Percentiles rank a stretch among this genome's conserved stretches.
Conservation (phyloP, 1,140 invertebrate genomes). For the Drosophila athabasca region DNA sequence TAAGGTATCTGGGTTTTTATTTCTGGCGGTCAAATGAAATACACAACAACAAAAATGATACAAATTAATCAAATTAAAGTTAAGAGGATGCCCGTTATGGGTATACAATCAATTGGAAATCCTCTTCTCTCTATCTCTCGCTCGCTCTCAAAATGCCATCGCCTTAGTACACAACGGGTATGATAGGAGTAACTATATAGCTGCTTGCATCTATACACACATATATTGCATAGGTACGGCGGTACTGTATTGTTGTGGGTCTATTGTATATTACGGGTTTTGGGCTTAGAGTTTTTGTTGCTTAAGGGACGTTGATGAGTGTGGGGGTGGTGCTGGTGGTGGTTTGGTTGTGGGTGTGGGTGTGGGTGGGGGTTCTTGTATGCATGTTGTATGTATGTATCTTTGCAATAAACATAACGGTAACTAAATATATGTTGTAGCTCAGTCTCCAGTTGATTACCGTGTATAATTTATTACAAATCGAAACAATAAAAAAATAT, state of each 20-base stretch:
- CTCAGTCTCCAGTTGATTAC: constrained; percentile 83
- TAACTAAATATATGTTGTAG: constrained; percentile 83
- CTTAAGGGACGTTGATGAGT: constrained; percentile 3
- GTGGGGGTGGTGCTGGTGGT: constrained; percentile 5
- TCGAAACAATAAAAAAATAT: constrained; percentile 59
- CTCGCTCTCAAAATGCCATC: constrained; percentile 31
- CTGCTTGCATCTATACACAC: constrained; percentile 8
- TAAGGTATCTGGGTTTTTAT: background rate
- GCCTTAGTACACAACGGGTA: constrained; percentile 7
- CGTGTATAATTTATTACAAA: constrained; percentile 70
- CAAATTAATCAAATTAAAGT: constrained; percentile 49
- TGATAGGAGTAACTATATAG: no score
- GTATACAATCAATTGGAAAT: constrained; percentile 44
- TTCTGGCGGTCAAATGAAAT: constrained; percentile 49
- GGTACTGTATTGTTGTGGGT: constrained; percentile 2
- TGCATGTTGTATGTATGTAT: constrained; percentile 19
- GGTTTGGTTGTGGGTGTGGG: constrained; percentile 4
- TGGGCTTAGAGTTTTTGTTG: constrained; percentile 4
- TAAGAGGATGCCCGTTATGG: constrained; percentile 31
- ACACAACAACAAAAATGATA: constrained; percentile 59
- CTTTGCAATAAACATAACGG: constrained; percentile 77
- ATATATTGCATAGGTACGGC: constrained; percentile 8
- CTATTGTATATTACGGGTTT: background rate
- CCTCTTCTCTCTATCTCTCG: background rate
- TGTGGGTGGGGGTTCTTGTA: constrained; percentile 1